Percentiles rank a stretch among this genome's conserved stretches.
These are phyloP conservation scores for Polyommatus icarus DNA, from an alignment of 2,888 invertebrate species.

Conservation along the genomic window DNA sequence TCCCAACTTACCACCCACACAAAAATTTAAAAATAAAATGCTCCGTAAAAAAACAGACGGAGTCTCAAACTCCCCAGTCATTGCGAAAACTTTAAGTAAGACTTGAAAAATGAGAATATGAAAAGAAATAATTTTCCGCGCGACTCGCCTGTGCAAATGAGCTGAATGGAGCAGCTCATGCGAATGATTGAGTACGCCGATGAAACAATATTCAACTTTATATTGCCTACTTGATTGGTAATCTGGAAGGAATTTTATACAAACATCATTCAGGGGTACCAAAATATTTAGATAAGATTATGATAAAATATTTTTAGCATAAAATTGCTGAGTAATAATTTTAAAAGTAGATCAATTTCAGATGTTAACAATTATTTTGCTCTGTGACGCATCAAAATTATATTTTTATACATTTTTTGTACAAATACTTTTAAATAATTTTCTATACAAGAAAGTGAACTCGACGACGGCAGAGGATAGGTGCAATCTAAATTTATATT, in stretches of 20 bases:
- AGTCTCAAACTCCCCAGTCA: conserved; percentile 58
- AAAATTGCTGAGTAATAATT: too few species aligned
- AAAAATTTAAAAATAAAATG: conserved; percentile 40
- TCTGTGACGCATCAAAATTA: too few species aligned
- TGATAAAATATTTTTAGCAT: not conserved
- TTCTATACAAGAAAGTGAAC: too few species aligned
- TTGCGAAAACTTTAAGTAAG: conserved; percentile 74
- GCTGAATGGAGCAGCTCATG: conserved; percentile 76
- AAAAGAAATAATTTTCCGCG: conserved; percentile 81
- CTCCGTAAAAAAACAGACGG: conserved; percentile 51
- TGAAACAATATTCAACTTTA: conserved; percentile 71
- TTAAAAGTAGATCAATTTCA: too few species aligned
- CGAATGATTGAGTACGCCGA: conserved; percentile 75
- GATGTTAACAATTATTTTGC: too few species aligned
- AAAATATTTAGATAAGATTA: not conserved
- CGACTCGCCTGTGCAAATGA: conserved; percentile 79
- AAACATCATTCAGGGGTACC: conserved; percentile 7
- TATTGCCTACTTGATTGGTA: conserved; percentile 42
- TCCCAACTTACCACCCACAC: conserved; percentile 32
- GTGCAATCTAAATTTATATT: too few species aligned
- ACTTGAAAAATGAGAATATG: conserved; percentile 78
- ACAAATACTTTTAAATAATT: too few species aligned
- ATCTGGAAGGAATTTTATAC: conserved; percentile 38
- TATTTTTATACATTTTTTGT: too few species aligned
- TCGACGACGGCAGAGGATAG: too few species aligned